phyloP scores from a whole-genome alignment of 2,113 vertebrate genomes.

The Phaethornis superciliosus region DNA sequence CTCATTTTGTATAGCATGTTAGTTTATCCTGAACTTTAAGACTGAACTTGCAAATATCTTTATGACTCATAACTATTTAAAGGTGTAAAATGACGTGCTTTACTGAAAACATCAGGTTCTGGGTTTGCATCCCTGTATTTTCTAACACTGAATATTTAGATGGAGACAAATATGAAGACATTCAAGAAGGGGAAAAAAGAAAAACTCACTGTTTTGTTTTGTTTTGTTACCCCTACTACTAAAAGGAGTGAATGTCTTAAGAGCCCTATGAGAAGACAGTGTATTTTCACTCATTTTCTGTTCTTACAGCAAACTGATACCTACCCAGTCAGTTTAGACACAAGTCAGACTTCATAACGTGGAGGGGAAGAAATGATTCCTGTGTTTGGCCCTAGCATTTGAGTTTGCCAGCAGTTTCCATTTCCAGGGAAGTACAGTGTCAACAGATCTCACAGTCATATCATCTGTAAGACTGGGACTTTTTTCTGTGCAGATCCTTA shows the following conservation, averaged over 20 bases:
- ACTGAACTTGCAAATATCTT: not conserved
- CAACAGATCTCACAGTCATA: not conserved
- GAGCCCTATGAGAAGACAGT: not conserved
- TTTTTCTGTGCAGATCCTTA: not conserved
- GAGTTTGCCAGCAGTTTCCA: not conserved
- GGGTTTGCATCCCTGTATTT: not conserved
- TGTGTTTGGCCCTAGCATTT: not conserved
- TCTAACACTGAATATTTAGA: not conserved
- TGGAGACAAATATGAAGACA: not conserved
- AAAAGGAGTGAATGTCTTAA: not conserved
- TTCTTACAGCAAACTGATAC: not conserved
- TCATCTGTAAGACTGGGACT: not conserved
- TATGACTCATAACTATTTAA: not conserved
- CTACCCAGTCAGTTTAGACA: accelerated
- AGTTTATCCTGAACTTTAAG: not conserved
- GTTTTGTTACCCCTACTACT: not conserved
- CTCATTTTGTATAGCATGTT: not conserved
- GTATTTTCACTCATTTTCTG: not conserved
- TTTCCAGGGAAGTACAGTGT: not conserved
- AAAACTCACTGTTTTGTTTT: not conserved
- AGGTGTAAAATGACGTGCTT: not conserved
- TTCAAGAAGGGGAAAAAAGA: not conserved
- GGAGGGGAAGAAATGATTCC: not conserved
- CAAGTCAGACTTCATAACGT: not conserved
- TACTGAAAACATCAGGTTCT: not conserved